Conservation (phyloP, 2,888 invertebrate genomes). For the Macrosiphum euphorbiae region DNA sequence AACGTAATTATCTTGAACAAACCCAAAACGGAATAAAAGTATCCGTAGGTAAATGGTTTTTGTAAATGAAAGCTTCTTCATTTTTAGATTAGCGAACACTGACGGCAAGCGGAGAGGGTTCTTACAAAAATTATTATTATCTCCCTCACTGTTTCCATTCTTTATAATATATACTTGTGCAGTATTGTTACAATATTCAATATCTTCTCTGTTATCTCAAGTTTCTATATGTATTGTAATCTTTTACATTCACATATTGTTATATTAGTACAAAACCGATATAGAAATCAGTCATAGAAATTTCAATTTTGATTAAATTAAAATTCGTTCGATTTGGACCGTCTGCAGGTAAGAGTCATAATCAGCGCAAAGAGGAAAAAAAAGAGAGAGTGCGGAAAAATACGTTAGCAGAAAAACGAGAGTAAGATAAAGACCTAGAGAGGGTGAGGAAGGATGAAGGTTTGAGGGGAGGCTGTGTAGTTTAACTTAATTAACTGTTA, state of each 20-base stretch:
- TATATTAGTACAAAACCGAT: not conserved
- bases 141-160: not conserved
- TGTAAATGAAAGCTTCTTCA: not conserved
- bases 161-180: not conserved
- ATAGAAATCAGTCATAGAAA: not conserved
- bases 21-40: constrained; percentile 8
- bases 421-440: not conserved
- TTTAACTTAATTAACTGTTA: constrained; percentile 4
- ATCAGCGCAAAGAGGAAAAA: not conserved
- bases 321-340: not conserved
- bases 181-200: not conserved
- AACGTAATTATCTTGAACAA: not conserved
- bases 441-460: not conserved
- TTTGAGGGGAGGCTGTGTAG: not conserved
- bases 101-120: not conserved
- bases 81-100: constrained; percentile 17
- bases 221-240: too few species aligned
- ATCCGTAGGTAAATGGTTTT: not conserved
- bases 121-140: not conserved
- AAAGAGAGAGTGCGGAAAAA: not conserved
- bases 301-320: not conserved
- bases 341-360: not conserved
- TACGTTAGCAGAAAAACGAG: not conserved
- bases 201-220: not conserved
- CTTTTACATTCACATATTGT: not conserved